A percentile compares a stretch with the other conserved stretches of the same genome.
Conservation (phyloP, 2,888 invertebrate species). For the Lissocephala sabroskyi region DNA sequence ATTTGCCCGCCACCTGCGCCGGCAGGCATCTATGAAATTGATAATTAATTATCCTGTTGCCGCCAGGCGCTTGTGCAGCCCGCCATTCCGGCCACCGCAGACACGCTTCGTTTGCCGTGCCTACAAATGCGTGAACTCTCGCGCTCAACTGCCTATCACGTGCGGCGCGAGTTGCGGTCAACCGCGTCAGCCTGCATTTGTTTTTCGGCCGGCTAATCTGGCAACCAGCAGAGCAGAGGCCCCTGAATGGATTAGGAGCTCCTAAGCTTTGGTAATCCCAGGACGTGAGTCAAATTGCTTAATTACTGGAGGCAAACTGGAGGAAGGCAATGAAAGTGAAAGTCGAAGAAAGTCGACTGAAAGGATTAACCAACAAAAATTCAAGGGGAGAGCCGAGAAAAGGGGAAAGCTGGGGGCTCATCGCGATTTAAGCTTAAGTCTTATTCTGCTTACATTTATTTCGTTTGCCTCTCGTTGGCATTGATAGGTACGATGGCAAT, state of each 20-base stretch:
- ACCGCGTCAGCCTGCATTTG: too few relatives aligned
- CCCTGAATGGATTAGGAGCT: too few relatives aligned
- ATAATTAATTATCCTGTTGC: constrained; percentile 62
- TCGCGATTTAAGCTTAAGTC: too few relatives aligned
- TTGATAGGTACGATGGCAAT: constrained; percentile 17
- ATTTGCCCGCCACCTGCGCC: too few relatives aligned
- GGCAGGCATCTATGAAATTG: constrained; percentile 45
- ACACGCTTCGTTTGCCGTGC: constrained; percentile 57
- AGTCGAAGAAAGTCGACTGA: constrained; percentile 18
- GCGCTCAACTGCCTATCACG: constrained; percentile 62
- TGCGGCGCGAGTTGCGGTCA: constrained; percentile 37
- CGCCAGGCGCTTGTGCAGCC: constrained; percentile 6
- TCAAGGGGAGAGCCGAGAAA: too few relatives aligned
- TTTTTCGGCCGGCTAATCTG: too few relatives aligned
- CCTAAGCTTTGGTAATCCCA: too few relatives aligned
- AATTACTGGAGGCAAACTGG: too few relatives aligned
- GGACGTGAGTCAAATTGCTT: too few relatives aligned
- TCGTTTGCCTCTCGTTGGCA: constrained; percentile 2
- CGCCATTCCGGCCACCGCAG: constrained; percentile 18
- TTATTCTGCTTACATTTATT: too few relatives aligned
- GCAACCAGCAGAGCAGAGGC: too few relatives aligned
- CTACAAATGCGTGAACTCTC: constrained; percentile 63
- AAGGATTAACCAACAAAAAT: constrained; percentile 19
- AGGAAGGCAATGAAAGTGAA: background rate
- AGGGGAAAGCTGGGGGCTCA: too few relatives aligned